Evolutionary conservation across 2,797 vertebrate species (phyloP).

Genomic region (Sebastiscus tertius): DNA sequence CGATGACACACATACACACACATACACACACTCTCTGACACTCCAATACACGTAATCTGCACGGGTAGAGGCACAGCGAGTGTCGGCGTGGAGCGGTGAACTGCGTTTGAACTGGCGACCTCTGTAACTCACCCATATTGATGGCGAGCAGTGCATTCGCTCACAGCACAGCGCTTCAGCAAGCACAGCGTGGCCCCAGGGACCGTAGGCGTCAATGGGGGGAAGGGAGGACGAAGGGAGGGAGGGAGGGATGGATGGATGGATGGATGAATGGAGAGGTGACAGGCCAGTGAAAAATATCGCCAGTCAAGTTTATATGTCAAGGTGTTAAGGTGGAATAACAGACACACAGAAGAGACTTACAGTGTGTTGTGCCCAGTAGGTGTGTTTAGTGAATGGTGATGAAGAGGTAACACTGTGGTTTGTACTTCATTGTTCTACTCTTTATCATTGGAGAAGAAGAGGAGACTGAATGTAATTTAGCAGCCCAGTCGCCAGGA

Average conservation of each 20-base stretch:
- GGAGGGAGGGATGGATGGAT: background rate
- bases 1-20: constrained; percentile 30
- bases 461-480: background rate
- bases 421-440: background rate
- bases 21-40: constrained; percentile 3
- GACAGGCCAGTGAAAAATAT: constrained; percentile 32
- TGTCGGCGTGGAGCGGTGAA: constrained; percentile 70
- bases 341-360: constrained; percentile 12
- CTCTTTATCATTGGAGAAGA: background rate
- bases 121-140: constrained; percentile 86
- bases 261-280: constrained; percentile 1
- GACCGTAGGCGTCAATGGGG: constrained; percentile 46
- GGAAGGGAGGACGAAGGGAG: background rate
- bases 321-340: constrained; percentile 43
- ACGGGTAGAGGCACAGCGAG: constrained; percentile 40
- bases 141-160: constrained; percentile 68
- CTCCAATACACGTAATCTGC: constrained; percentile 22
- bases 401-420: background rate
- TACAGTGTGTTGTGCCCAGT: background rate
- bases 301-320: constrained; percentile 46
- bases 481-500: background rate
- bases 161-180: constrained; percentile 72
- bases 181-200: constrained; percentile 72
- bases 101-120: constrained; percentile 84
- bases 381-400: background rate